These are phyloP conservation scores for Amblyteles armatorius DNA, from an alignment of 2,888 invertebrate genomes.

Conservation along the genomic window DNA sequence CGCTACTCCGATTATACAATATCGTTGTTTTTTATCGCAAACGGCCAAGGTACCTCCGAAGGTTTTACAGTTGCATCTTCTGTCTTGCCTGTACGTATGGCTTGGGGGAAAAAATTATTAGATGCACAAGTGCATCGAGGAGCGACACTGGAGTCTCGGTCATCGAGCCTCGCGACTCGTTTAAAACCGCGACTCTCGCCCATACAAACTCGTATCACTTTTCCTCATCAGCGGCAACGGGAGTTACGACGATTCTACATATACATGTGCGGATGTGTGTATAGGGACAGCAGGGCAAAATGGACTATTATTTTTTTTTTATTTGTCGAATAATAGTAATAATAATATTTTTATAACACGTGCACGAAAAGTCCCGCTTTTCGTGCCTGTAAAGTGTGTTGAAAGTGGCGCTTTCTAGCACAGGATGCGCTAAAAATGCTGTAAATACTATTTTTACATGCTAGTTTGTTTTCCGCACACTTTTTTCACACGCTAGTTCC, in stretches of 20 bases:
- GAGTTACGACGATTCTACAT: constrained; percentile 48
- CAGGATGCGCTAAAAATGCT: no score
- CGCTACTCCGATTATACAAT: constrained; percentile 44
- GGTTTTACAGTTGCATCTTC: constrained; percentile 43
- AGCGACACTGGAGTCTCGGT: not conserved
- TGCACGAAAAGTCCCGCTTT: no score
- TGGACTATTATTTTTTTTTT: not conserved
- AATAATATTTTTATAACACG: no score
- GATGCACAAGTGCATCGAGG: constrained; percentile 12
- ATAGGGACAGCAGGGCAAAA: not conserved
- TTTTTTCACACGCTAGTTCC: no score
- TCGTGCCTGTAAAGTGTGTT: no score
- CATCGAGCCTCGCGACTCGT: not conserved
- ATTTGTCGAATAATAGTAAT: no score
- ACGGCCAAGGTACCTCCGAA: constrained; percentile 41
- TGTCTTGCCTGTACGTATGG: not conserved
- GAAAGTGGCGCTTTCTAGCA: no score
- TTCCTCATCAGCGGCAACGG: constrained; percentile 62
- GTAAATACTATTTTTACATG: no score
- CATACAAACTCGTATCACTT: constrained; percentile 57
- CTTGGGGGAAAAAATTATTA: not conserved
- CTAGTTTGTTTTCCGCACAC: no score
- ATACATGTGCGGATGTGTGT: not conserved
- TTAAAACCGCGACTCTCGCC: not conserved
- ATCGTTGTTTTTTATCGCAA: constrained; percentile 57